Evolutionary conservation across 2,113 vertebrate genomes (phyloP), one percentile per base, ranked within the genome.

Genomic region (Oreotragus oreotragus): DNA sequence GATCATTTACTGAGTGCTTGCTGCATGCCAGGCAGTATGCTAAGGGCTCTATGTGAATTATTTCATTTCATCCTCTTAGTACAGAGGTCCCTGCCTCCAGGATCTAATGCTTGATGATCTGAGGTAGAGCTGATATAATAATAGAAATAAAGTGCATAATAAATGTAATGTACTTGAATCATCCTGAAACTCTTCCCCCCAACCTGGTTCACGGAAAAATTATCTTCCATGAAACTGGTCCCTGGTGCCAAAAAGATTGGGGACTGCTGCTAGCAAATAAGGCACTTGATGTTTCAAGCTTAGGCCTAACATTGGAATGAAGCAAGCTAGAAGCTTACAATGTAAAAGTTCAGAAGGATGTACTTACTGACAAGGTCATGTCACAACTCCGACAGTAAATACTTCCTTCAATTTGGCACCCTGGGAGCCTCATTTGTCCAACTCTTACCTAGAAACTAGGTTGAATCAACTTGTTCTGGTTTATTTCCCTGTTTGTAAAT

Each of bases 321-420:
- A 73, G 57, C 36, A 36, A 43, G 27, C 30, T 7, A 27, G 5
- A 23, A 28, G 17, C 0, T 27, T 5, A 1, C 5, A 12, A 2
- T 1, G 4, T 57, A 62, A 43, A 66, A 90, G 39, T 88, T 73
- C 79, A 62, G 36, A 14, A 53, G 28, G 30, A 85, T 19, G 12
- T 19, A 1, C 13, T 16, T 45, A 21, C 13, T 33, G 2, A 7
- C 3, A 23, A 73, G 53, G 21, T 45, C 9, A 0, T 21, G 11
- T 9, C 15, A 79, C 47, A 36, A 5, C 51, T 19, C 73, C 11
- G 16, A 70, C 12, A 25, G 27, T 11, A 21, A 76, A 36, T 23
- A n/a, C 79, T 2, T n/a, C 58, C 43, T 36, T 66, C 47, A 28
- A 57, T 57, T 95, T 30, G 77, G 49, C 21, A n/a, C 33, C 21